These are phyloP conservation scores for Argentina silus DNA, from an alignment of 2,797 vertebrate species.

Conservation along the genomic window DNA sequence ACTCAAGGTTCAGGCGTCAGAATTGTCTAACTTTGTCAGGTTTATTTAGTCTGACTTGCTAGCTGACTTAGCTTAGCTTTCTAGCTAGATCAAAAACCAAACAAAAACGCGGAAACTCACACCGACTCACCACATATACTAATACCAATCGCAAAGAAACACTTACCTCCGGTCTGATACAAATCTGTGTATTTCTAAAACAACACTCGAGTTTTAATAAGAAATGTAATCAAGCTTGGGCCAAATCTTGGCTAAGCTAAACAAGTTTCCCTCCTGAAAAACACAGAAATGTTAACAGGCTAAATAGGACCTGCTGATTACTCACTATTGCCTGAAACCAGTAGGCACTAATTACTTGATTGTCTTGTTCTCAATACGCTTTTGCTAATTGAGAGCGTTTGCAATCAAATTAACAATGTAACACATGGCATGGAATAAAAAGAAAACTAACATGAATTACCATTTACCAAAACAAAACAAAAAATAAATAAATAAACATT, in stretches of 20 bases:
- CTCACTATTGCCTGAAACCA: slow-evolving; percentile 36
- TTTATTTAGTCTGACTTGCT: slow-evolving; percentile 1
- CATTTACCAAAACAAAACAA: background rate
- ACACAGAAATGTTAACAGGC: slow-evolving; percentile 50
- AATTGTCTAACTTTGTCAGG: background rate
- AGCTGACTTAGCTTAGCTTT: slow-evolving; percentile 6
- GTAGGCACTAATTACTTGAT: background rate
- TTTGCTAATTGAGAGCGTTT: background rate
- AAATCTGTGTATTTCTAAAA: slow-evolving; percentile 5
- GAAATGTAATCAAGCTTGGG: slow-evolving; percentile 42
- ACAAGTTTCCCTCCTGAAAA: slow-evolving; percentile 63
- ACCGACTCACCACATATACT: background rate
- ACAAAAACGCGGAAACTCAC: slow-evolving; percentile 17
- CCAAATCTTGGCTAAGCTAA: slow-evolving; percentile 40
- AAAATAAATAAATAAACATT: background rate
- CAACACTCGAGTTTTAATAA: slow-evolving; percentile 2
- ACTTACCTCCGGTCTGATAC: slow-evolving; percentile 30
- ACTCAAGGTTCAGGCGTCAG: too few relatives aligned
- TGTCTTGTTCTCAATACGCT: background rate
- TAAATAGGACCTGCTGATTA: slow-evolving; percentile 57
- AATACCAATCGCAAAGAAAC: background rate
- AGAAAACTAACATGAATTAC: background rate
- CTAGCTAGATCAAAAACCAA: slow-evolving; percentile 16
- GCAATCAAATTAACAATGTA: background rate
- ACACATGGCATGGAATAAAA: background rate